Conservation (phyloP, 2,797 vertebrate genomes). For the Falco naumanni region DNA sequence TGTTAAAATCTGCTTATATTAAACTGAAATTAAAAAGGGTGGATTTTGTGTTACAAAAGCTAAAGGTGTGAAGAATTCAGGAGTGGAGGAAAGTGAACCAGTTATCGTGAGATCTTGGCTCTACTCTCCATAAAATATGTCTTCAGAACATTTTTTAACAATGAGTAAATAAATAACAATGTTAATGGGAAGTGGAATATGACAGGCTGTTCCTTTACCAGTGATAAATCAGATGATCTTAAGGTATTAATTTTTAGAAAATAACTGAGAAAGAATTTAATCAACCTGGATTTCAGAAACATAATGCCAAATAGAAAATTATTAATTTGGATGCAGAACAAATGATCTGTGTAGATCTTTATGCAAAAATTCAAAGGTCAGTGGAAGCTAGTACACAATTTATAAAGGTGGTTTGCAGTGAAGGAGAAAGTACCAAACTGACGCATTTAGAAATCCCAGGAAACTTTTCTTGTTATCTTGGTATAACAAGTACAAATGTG, state of each 20-base stretch:
- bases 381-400: neutral
- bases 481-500: slow-evolving; percentile 26
- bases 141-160: neutral
- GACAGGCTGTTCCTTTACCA: neutral
- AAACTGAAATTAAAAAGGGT: neutral
- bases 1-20: neutral
- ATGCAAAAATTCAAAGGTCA: neutral
- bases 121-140: neutral
- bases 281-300: neutral
- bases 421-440: neutral
- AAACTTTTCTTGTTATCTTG: slow-evolving; percentile 11
- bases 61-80: neutral
- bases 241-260: neutral
- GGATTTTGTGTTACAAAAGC: neutral
- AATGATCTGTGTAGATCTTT: neutral
- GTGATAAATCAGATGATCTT: neutral
- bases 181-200: neutral
- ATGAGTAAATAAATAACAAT: neutral
- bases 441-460: neutral
- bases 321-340: neutral
- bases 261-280: neutral
- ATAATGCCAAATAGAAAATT: neutral
- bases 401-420: neutral
- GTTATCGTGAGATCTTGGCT: neutral
- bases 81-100: neutral